Evolutionary conservation across 1,140 invertebrate species (phyloP).

Genomic region (Scaptomyza pallida): DNA sequence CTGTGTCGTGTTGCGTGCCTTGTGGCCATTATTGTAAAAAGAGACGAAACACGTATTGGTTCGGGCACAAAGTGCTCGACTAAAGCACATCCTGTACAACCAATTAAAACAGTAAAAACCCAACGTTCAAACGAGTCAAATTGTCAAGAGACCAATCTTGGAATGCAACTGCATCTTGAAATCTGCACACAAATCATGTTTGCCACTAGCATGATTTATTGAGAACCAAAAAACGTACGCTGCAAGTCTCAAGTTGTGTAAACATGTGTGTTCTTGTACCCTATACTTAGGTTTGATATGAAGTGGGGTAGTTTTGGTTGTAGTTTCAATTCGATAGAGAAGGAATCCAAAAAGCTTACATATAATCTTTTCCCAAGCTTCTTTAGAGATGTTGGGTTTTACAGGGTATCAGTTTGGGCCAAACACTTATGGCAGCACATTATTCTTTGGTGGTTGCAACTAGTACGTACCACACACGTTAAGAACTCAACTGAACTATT

Average conservation of each 20-base stretch:
- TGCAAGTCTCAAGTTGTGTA: background rate
- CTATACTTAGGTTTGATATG: background rate
- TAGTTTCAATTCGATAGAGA: no score
- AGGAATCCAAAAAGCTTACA: no score
- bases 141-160: background rate
- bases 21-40: conserved; percentile 11
- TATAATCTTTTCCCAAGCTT: no score
- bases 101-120: conserved; percentile 2
- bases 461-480: background rate
- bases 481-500: conserved; percentile 15
- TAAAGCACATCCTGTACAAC: conserved; percentile 3
- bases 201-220: conserved; percentile 8
- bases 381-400: no score
- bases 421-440: background rate
- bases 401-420: background rate
- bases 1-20: conserved; percentile 15
- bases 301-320: background rate
- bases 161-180: background rate
- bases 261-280: background rate
- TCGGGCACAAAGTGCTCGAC: background rate
- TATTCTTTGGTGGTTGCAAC: background rate
- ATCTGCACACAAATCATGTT: conserved; percentile 1
- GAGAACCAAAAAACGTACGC: conserved; percentile 1
- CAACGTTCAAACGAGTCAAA: background rate
- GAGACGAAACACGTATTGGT: background rate